Evolutionary conservation across 2,888 invertebrate genomes (phyloP), one percentile per base, ranked within the genome.

Genomic region (Halictus quadricinctus): DNA sequence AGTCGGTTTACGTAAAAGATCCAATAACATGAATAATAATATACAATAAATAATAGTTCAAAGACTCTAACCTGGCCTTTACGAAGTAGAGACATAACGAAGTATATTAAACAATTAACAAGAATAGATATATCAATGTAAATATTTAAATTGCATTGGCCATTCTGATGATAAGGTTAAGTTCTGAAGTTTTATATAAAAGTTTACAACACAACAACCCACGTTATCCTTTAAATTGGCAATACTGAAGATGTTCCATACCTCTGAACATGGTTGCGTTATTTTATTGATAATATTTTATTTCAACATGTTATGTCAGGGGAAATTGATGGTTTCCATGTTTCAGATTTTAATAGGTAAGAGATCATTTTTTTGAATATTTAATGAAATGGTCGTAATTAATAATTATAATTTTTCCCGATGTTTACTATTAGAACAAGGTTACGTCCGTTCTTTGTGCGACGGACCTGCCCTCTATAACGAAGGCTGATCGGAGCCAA

Each of bases 11-110:
- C n/a, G 13, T 43, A 25, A 69, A 36, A 36, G 21, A 12, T 54
- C 13, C 21, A 48, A 18, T 46, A 25, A 46, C 3, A 69, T 43
- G 43, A n/a, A 43, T 15, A 64, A 25, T 74, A 36, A 69, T 29
- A 72, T 5, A 12, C 64, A 12, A 48, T 79, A 41, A 54, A 46
- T 54, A 21, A 43, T 50, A 12, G 10, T 25, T 60, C 60, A 64
- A 74, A 64, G 12, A 25, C 29, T 36, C 76, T 41, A 81, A 89
- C 89, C 88, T 89, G 90, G 73, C 83, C 88, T 77, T 72, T 79
- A 64, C 90, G 89, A 13, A 79, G 72, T 12, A 89, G 79, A 66
- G 89, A 89, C 89, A 89, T 89, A 12, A 70, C 12, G 69, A 58
- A 41, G n/a, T 50, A 5, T 70, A 73, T 82, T 43, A 69, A 69